Percentiles rank a stretch among this genome's conserved stretches.
These are phyloP conservation scores for Brienomyrus brachyistius DNA, from an alignment of 2,113 vertebrate genomes.

Conservation along the genomic window DNA sequence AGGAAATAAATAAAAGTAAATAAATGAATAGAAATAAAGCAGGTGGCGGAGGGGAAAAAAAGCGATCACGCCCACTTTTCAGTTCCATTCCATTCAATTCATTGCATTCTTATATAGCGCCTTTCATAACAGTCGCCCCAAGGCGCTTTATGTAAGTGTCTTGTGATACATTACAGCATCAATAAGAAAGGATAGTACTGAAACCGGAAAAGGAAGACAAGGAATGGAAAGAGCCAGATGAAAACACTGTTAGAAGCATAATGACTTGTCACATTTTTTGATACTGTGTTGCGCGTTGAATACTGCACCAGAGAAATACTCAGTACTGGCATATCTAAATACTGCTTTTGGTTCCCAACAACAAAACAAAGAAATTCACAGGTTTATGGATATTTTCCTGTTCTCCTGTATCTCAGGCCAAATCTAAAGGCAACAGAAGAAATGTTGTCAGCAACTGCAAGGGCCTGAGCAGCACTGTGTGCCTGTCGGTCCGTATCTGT, in stretches of 20 bases:
- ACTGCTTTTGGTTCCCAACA: neutral
- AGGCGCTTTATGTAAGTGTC: neutral
- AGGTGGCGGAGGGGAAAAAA: too few relatives aligned
- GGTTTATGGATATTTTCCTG: neutral
- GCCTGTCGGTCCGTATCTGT: neutral
- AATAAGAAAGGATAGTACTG: neutral
- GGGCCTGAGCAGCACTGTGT: neutral
- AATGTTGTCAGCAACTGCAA: neutral
- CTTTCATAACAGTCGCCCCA: neutral
- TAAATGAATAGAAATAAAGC: too few relatives aligned
- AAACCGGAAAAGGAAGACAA: neutral
- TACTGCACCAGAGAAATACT: neutral
- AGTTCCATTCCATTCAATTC: neutral
- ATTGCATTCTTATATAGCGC: neutral
- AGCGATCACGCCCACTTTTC: neutral
- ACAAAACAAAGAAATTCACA: neutral
- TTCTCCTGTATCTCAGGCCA: neutral
- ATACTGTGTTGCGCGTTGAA: neutral
- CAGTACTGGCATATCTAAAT: neutral
- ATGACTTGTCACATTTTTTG: neutral
- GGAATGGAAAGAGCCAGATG: neutral
- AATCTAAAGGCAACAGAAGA: neutral
- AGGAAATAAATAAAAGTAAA: too few relatives aligned
- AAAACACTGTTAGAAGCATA: neutral
- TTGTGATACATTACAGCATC: neutral